Base-by-base conservation (phyloP, 2,797 vertebrate species). In the Amblyraja radiata region DNA sequence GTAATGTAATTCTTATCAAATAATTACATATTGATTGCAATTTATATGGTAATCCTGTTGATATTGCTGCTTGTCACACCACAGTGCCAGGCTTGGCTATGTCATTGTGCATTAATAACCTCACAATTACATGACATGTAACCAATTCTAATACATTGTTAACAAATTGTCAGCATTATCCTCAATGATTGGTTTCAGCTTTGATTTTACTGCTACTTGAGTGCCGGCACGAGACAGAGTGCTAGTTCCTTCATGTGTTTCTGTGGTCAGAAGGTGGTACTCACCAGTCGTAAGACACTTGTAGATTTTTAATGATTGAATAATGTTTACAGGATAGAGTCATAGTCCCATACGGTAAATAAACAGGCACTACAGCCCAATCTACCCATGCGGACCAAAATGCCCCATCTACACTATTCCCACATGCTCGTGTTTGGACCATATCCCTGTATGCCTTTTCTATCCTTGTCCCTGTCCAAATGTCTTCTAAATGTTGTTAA, bases 21-120 rank as follows among this genome's bases (percentile, higher is more conserved):
- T 92, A 92, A 92, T 92, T 92, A 92, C 71, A 28, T 92, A 92
- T 92, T 92, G 90, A 92, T 74, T 92, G 90, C 46, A 76, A 92
- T 88, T 88, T 88, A 88, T 68, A 76, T 92, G 90, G 90, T 92
- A 76, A 92, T 92, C 90, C 73, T 74, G 13, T 92, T 92, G 90
- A 54, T 58, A 76, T 74, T 76, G n/a, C 36, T 28, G 13, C 16
- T 13, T 92, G 90, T 39, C 6, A 36, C 71, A 92, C 11, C 14
- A 71, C 28, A 76, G 39, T 8, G 13, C 71, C 36, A 14, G 21
- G 13, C 1, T 13, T 92, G 13, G n/a, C 46, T 11, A 76, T 54
- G 71, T 74, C 73, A 68, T 92, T 92, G 11, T 10, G 46, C 90
- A 58, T 92, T 76, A 92, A 92, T 92, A 92, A 92, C 39, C 73